These are phyloP conservation scores for Grapholita molesta DNA, from an alignment of 1,140 invertebrate genomes.

Conservation along the genomic window DNA sequence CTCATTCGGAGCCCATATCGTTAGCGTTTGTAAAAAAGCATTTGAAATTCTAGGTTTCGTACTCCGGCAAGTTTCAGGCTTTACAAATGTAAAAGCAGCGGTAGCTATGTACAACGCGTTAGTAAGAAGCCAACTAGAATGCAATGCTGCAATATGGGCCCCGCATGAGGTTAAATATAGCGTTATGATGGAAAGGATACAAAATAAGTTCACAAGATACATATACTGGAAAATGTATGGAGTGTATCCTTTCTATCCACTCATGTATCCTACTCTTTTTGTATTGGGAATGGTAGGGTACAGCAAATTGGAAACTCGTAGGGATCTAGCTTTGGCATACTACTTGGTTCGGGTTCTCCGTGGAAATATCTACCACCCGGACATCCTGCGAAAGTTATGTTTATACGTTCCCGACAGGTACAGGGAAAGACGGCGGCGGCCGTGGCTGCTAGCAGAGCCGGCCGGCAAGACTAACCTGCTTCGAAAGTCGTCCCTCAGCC, in stretches of 20 bases:
- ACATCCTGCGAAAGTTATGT: not conserved
- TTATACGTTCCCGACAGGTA: not conserved
- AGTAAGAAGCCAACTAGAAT: not conserved
- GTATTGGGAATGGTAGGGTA: slow-evolving; percentile 6
- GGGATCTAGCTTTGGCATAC: not conserved
- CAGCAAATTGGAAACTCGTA: not conserved
- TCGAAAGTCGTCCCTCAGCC: not conserved
- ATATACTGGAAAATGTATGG: slow-evolving; percentile 9
- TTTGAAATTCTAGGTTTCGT: not conserved
- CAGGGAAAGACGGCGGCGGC: not conserved
- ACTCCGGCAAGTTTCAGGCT: not conserved
- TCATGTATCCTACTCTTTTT: too few relatives aligned
- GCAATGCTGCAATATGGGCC: not conserved
- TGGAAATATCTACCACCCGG: not conserved
- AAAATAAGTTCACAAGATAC: slow-evolving; percentile 6
- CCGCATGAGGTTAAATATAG: not conserved
- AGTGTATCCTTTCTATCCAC: too few relatives aligned
- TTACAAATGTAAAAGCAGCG: not conserved
- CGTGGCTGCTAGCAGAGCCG: not conserved
- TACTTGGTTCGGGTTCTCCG: not conserved
- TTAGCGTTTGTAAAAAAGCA: not conserved
- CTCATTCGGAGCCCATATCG: not conserved
- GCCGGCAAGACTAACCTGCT: not conserved
- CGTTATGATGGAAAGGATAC: not conserved
- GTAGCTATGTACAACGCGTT: not conserved